Percentiles rank a stretch among this genome's conserved stretches.
phyloP scores from a whole-genome alignment of 2,888 invertebrate genomes.

The Eupithecia dodoneata region DNA sequence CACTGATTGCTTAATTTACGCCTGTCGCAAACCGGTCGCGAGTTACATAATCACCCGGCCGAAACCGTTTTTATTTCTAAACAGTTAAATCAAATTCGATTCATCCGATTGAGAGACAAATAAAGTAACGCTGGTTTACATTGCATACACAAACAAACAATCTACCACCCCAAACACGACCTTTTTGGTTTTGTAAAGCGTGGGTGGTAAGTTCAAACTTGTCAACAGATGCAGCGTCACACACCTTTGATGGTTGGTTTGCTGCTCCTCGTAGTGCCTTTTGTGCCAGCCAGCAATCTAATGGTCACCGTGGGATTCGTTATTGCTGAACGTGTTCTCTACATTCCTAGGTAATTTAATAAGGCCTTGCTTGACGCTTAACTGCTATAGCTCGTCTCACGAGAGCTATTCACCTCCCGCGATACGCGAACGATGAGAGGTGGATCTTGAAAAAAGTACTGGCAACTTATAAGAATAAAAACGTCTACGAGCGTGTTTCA shows the following conservation, averaged over 20 bases:
- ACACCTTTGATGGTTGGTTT: conserved; percentile 88
- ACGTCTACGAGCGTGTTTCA: not conserved
- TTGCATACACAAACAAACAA: not conserved
- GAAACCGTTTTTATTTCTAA: not conserved
- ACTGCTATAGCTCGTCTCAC: not conserved
- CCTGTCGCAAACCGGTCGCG: too few species aligned
- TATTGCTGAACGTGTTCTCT: conserved; percentile 94
- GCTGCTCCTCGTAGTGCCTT: conserved; percentile 90
- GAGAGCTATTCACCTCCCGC: not conserved
- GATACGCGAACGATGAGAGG: not conserved
- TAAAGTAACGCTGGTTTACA: not conserved
- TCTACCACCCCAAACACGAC: not conserved
- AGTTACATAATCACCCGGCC: too few species aligned
- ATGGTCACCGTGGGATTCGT: conserved; percentile 92
- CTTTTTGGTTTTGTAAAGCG: not conserved
- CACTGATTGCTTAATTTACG: too few species aligned
- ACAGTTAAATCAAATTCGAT: not conserved
- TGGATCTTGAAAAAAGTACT: not conserved
- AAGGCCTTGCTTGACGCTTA: not conserved
- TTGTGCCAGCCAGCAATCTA: conserved; percentile 93
- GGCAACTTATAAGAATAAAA: not conserved
- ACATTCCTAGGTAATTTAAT: conserved; percentile 89
- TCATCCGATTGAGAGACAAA: not conserved
- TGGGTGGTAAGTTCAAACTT: not conserved
- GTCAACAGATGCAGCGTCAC: conserved; percentile 86